Conservation (phyloP, 2,113 vertebrate species). For the Bubo scandiacus region DNA sequence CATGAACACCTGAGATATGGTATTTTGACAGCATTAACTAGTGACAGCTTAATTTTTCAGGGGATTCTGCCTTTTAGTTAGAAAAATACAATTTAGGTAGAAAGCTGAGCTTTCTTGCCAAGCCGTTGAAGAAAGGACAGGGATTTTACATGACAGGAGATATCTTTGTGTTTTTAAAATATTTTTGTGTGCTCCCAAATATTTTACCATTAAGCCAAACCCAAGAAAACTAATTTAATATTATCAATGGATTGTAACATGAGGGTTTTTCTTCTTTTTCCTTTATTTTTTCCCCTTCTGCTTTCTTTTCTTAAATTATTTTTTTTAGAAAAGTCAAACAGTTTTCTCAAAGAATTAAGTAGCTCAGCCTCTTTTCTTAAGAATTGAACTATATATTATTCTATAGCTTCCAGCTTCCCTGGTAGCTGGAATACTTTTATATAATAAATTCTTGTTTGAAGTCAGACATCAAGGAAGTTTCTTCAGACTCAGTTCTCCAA, state of each 20-base stretch:
- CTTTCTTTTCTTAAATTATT: neutral
- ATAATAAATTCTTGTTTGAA: neutral
- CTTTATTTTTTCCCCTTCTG: rapidly evolving
- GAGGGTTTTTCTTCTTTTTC: neutral
- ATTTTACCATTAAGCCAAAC: neutral
- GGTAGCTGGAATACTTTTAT: neutral
- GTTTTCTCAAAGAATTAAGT: neutral
- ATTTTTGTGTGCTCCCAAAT: neutral
- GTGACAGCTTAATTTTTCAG: neutral
- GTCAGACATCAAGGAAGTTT: neutral
- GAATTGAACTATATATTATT: neutral
- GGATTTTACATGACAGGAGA: neutral
- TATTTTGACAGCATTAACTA: neutral
- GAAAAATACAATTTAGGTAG: neutral
- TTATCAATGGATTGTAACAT: neutral
- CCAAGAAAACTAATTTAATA: neutral
- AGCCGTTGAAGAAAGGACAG: neutral
- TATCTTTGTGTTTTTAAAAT: neutral
- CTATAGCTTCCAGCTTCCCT: neutral
- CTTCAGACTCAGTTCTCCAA: neutral
- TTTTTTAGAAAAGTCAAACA: neutral
- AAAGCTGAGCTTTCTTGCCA: neutral
- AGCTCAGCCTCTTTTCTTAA: neutral
- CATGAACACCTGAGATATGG: neutral
- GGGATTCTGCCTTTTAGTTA: neutral